phyloP scores from a whole-genome alignment of 2,888 invertebrate species.

The Sarcophaga carnaria region DNA sequence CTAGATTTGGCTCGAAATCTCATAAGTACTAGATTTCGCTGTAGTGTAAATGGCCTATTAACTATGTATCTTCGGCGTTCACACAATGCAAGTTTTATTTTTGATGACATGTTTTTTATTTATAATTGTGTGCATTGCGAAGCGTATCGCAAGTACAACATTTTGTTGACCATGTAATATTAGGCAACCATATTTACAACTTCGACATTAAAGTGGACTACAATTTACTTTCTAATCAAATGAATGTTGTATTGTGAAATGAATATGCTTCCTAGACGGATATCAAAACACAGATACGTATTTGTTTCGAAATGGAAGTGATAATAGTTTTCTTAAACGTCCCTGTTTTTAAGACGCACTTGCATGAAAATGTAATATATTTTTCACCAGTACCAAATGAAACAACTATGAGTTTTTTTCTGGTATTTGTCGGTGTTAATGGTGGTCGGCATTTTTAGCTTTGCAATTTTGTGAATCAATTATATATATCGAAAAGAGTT shows the following conservation, averaged over 20 bases:
- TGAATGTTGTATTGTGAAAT: too few species aligned
- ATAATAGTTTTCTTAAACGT: neutral
- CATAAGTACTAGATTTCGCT: too few species aligned
- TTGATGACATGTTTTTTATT: too few species aligned
- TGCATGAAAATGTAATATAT: slow-evolving; percentile 2
- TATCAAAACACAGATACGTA: too few species aligned
- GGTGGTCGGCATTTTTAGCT: slow-evolving; percentile 47
- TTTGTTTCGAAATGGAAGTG: neutral
- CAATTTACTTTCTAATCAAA: too few species aligned
- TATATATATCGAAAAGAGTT: slow-evolving; percentile 4
- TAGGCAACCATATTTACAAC: neutral
- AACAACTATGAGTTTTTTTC: slow-evolving; percentile 10
- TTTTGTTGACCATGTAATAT: neutral
- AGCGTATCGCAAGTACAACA: neutral
- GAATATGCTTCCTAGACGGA: too few species aligned
- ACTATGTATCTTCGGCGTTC: too few species aligned
- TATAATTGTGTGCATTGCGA: neutral
- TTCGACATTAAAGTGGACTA: too few species aligned
- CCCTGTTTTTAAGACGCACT: neutral
- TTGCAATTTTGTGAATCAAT: slow-evolving; percentile 36
- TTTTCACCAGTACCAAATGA: neutral
- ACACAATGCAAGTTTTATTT: too few species aligned
- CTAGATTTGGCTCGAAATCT: too few species aligned
- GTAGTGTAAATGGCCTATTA: too few species aligned
- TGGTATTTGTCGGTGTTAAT: slow-evolving; percentile 14